Evolutionary conservation across 2,888 invertebrate species (phyloP).

Genomic region (Thymelicus lineola): DNA sequence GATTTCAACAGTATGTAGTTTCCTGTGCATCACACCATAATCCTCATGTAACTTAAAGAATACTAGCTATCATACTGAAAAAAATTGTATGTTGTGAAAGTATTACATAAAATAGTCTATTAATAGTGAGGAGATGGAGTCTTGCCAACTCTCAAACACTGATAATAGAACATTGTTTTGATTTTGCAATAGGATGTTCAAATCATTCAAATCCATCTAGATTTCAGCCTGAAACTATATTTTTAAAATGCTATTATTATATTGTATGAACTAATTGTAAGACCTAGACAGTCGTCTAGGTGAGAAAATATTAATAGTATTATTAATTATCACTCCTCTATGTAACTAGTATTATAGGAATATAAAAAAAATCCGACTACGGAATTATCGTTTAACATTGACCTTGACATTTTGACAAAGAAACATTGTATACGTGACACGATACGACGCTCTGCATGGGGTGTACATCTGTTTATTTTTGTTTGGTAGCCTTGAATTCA

Average conservation of each 20-base stretch:
- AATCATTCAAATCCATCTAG: background rate
- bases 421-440: slow-evolving; percentile 4
- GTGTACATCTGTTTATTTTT: slow-evolving; percentile 22
- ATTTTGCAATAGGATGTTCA: background rate
- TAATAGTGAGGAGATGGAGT: slow-evolving; percentile 6
- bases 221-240: background rate
- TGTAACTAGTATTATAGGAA: no score
- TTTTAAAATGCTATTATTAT: no score
- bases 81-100: background rate
- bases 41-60: no score
- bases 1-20: no score
- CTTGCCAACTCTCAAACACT: slow-evolving; percentile 11
- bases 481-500: slow-evolving; percentile 31
- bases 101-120: background rate
- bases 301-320: no score
- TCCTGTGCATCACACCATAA: no score
- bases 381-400: slow-evolving; percentile 1
- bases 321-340: no score
- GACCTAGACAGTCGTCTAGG: no score
- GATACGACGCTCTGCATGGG: slow-evolving; percentile 19
- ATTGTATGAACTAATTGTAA: no score
- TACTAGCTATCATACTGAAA: no score
- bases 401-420: slow-evolving; percentile 36
- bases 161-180: slow-evolving; percentile 19
- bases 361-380: background rate